Base-by-base conservation (phyloP, 2,888 invertebrate species). In the Enoplolaimus lenunculus region DNA sequence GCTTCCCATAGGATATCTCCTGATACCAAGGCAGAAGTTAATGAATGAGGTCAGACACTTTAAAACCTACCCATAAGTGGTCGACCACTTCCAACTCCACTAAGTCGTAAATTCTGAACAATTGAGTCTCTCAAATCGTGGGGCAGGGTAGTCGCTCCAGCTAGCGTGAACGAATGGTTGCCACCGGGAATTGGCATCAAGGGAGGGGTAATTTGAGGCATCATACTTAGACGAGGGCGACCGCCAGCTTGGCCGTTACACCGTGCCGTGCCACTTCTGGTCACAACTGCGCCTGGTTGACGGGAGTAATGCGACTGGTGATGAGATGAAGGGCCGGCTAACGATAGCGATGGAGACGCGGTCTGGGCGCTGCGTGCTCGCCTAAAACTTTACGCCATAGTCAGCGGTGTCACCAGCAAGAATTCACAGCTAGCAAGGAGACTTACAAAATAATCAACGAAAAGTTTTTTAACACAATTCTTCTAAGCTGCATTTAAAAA, bases 121-220 rank as follows among this genome's bases (percentile, higher is more conserved):
- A 66, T 66, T 3, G 28, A 21, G n/a, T 66, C n/a, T 33, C 67
- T 31, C 31, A 66, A n/a, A 31, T 66, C 67, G 3, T 31, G n/a
- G 26, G 67, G 67, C 29, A 66, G 67, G 31, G 67, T 66, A 34
- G 67, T 34, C 3, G 7, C 21, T 45, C 45, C 45, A 45, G 45
- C 7, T 21, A 13, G 45, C 45, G 45, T 7, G 45, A 7, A 21
- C 7, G 7, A 45, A 13, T 45, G 45, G 7, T 45, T 7, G 21
- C 45, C 45, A 7, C 7, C 45, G 7, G 45, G 45, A 45, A 21
- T 45, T 7, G 45, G 45, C 45, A 45, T 13, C 7, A 21, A 21
- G 7, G 45, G 45, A 13, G 7, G 45, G 21, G 7, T 7, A 45
- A 7, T 7, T 7, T 13, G 7, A 45, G 45, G 45, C 7, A 45